Conservation (phyloP, 1,140 invertebrate genomes). For the Achroia grisella region DNA sequence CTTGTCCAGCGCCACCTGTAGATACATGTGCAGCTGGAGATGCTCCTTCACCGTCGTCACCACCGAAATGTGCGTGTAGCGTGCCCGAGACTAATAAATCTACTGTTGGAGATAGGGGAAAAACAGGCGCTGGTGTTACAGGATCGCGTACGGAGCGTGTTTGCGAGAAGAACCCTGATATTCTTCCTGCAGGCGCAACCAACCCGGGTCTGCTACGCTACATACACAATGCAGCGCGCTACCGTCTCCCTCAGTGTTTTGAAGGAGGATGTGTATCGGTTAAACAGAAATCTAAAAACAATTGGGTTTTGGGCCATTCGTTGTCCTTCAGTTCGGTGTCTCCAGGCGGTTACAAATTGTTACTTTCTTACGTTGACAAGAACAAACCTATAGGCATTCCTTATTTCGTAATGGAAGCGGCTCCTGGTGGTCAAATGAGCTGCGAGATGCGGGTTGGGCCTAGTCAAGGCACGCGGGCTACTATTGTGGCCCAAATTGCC, state of each 20-base stretch:
- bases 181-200: constrained; percentile 29
- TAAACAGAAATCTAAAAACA: constrained; percentile 41
- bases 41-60: constrained; percentile 12
- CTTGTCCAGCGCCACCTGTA: neutral
- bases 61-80: constrained; percentile 24
- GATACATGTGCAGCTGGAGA: constrained; percentile 14
- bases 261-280: constrained; percentile 51
- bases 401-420: constrained; percentile 64
- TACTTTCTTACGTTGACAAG: constrained; percentile 53
- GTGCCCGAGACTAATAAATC: constrained; percentile 18
- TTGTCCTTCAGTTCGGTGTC: constrained; percentile 60
- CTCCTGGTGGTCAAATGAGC: constrained; percentile 61
- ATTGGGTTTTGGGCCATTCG: constrained; percentile 58
- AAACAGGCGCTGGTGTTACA: constrained; percentile 55
- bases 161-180: constrained; percentile 26
- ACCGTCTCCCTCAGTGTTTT: constrained; percentile 57
- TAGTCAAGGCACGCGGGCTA: constrained; percentile 39
- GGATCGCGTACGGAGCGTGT: constrained; percentile 42
- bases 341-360: constrained; percentile 56
- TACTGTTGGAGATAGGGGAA: constrained; percentile 44
- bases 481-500: constrained; percentile 52
- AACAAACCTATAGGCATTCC: constrained; percentile 35
- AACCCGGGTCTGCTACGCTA: constrained; percentile 56
- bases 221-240: constrained; percentile 56
- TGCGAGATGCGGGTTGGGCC: constrained; percentile 55